Percentiles rank a stretch among this genome's conserved stretches.
Evolutionary conservation across 2,888 invertebrate species (phyloP).

Genomic region (Catocala sponsa): DNA sequence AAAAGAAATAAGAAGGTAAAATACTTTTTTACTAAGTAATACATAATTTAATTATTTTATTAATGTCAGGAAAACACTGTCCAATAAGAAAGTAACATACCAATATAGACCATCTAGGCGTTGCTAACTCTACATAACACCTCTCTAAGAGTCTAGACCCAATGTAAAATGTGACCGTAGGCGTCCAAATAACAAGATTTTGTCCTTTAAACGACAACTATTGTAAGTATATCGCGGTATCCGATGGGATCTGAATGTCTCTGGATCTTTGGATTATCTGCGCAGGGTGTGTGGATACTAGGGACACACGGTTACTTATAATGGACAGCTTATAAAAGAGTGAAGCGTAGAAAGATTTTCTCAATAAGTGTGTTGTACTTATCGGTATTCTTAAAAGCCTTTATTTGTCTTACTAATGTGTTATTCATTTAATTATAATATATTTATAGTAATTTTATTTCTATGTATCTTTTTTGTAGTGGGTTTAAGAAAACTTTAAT

Average conservation of each 20-base stretch:
- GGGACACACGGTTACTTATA: constrained; percentile 25
- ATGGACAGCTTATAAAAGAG: constrained; percentile 10
- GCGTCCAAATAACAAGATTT: constrained; percentile 84
- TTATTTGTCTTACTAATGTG: no score
- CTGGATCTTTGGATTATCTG: constrained; percentile 73
- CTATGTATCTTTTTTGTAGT: no score
- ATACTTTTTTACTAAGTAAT: no score
- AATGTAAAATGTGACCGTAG: constrained; percentile 76
- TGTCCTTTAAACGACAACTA: constrained; percentile 84
- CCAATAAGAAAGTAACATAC: constrained; percentile 1
- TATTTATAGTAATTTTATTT: no score
- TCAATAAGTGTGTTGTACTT: no score
- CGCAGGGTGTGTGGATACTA: constrained; percentile 44
- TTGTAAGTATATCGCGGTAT: constrained; percentile 78
- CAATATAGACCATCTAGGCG: constrained; percentile 33
- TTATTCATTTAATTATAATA: no score
- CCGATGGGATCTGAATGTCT: constrained; percentile 75
- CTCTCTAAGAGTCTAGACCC: constrained; percentile 30
- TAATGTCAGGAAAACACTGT: not conserved
- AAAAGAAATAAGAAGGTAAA: no score
- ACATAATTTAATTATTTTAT: no score
- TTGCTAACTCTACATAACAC: constrained; percentile 38
- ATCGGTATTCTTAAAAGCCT: no score
- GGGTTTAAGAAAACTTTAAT: no score
- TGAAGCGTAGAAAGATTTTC: not conserved